phyloP scores from a whole-genome alignment of 2,888 invertebrate species.

The Yponomeuta cagnagella region DNA sequence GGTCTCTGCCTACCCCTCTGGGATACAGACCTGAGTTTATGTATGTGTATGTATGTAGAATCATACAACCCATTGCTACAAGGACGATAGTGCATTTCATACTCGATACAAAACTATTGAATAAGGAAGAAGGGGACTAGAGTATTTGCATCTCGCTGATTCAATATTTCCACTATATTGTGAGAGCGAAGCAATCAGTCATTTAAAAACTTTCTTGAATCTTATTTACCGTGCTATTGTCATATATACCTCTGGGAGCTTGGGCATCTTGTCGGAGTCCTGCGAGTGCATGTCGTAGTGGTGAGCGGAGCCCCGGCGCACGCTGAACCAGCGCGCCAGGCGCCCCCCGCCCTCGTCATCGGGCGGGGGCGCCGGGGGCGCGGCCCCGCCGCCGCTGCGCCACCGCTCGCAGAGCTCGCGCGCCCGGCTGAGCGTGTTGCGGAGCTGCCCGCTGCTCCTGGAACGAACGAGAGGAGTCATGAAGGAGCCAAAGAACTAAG shows the following conservation, averaged over 20 bases:
- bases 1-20: too few relatives aligned
- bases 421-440: constrained; percentile 87
- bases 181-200: too few relatives aligned
- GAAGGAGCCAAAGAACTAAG: neutral
- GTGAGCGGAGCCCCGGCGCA: constrained; percentile 86
- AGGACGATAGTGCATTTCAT: too few relatives aligned
- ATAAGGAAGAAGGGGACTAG: too few relatives aligned
- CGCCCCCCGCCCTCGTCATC: constrained; percentile 82
- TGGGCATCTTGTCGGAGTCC: constrained; percentile 79
- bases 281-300: constrained; percentile 83
- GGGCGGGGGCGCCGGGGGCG: constrained; percentile 55
- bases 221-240: neutral
- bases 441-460: constrained; percentile 85
- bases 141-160: too few relatives aligned
- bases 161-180: too few relatives aligned
- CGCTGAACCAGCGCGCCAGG: constrained; percentile 92
- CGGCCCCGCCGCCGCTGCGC: constrained; percentile 67
- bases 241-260: neutral
- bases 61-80: too few relatives aligned
- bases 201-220: too few relatives aligned
- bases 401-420: constrained; percentile 89
- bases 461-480: constrained; percentile 17
- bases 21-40: too few relatives aligned
- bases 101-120: too few relatives aligned
- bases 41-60: too few relatives aligned